A percentile compares a stretch with the other conserved stretches of the same genome.
These are phyloP conservation scores for Sander vitreus DNA, from an alignment of 2,113 vertebrate genomes.

Conservation along the genomic window DNA sequence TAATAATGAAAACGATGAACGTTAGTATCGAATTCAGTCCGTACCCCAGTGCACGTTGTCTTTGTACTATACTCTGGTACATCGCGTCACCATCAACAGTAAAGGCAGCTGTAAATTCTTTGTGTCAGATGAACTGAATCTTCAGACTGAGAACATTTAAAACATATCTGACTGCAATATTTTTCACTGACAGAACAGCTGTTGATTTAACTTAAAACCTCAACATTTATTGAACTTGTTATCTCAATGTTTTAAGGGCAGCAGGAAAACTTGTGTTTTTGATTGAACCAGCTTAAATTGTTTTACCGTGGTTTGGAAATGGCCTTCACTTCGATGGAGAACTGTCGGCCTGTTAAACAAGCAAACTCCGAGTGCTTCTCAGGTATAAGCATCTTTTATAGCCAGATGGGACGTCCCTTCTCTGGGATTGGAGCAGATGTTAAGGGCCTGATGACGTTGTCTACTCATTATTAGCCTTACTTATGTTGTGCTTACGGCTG, in stretches of 20 bases:
- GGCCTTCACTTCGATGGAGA: not conserved
- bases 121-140: not conserved
- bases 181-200: not conserved
- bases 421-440: conserved; percentile 28
- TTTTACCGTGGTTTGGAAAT: not conserved
- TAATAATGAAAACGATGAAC: not conserved
- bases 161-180: not conserved
- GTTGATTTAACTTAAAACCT: not conserved
- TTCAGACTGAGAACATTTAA: conserved; percentile 1
- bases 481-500: not conserved
- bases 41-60: too few relatives aligned
- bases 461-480: conserved; percentile 4
- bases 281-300: not conserved
- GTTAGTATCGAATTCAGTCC: not conserved
- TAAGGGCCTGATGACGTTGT: conserved; percentile 5
- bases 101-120: not conserved
- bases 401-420: conserved; percentile 29
- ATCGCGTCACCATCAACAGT: not conserved
- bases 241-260: not conserved
- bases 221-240: not conserved
- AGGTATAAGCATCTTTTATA: not conserved
- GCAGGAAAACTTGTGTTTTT: not conserved
- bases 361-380: not conserved
- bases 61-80: not conserved
- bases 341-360: not conserved